Evolutionary conservation across 2,888 invertebrate genomes (phyloP).

Genomic region (Heliconius ismenius): DNA sequence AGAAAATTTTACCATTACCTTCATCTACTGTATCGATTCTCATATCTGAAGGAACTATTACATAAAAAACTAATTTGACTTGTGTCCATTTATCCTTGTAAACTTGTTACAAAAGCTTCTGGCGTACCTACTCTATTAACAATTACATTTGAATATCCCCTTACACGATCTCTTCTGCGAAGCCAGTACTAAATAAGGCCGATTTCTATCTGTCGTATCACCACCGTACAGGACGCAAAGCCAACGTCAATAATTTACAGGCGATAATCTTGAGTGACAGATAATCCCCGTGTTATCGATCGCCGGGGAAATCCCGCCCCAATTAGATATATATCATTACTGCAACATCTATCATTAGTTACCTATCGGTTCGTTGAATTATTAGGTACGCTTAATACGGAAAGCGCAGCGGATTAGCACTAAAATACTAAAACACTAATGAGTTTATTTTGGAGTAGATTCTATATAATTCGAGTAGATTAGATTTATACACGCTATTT

Average conservation of each 20-base stretch:
- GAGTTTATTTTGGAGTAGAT: constrained; percentile 2
- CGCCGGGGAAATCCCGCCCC: constrained; percentile 20
- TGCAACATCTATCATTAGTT: constrained; percentile 19
- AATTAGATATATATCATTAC: constrained; percentile 27
- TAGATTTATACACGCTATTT: neutral
- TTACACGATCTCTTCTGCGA: neutral
- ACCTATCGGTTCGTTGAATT: constrained; percentile 19
- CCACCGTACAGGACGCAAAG: constrained; percentile 21
- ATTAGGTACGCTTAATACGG: constrained; percentile 3
- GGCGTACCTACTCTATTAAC: neutral
- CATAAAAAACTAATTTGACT: too few relatives aligned
- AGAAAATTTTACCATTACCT: too few relatives aligned
- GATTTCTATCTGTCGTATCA: constrained; percentile 3
- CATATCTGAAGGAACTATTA: too few relatives aligned
- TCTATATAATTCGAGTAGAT: neutral
- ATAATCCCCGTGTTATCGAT: constrained; percentile 25
- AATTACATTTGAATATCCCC: neutral
- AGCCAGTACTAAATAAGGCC: neutral
- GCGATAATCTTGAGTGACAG: constrained; percentile 39
- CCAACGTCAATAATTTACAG: constrained; percentile 21
- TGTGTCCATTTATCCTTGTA: too few relatives aligned
- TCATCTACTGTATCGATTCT: too few relatives aligned
- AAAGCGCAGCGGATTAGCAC: constrained; percentile 8
- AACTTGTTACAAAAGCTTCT: neutral
- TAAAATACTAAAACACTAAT: constrained; percentile 1